Conservation (phyloP, 2,888 invertebrate species). For the Stenurella melanura region DNA sequence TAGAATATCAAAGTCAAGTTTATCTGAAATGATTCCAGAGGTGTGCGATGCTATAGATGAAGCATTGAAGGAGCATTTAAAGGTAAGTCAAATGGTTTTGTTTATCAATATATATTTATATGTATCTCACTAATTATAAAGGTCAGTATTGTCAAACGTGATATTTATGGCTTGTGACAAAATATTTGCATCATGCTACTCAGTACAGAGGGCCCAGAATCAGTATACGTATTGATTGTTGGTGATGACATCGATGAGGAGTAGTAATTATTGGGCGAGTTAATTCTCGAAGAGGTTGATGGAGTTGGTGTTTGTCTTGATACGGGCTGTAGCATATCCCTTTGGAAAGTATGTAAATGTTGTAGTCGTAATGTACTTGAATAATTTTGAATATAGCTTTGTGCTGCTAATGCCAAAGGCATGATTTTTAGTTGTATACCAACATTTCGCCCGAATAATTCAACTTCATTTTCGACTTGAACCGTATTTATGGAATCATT, state of each 20-base stretch:
- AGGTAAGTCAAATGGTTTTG: constrained; percentile 1
- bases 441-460: constrained; percentile 1
- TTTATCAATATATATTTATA: too few species aligned
- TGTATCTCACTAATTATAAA: too few species aligned
- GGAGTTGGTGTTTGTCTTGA: background rate
- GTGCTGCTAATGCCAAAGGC: background rate
- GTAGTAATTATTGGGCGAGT: too few species aligned
- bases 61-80: constrained; percentile 5
- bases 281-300: background rate
- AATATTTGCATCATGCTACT: too few species aligned
- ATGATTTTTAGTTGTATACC: background rate
- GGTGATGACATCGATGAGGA: too few species aligned
- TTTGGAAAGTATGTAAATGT: background rate
- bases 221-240: too few species aligned
- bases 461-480: background rate
- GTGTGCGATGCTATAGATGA: constrained; percentile 20
- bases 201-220: too few species aligned
- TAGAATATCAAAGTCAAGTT: constrained; percentile 38
- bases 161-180: too few species aligned
- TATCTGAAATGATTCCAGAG: constrained; percentile 17
- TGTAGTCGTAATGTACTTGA: background rate
- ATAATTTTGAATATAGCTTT: background rate
- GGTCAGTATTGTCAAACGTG: too few species aligned
- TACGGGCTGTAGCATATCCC: background rate
- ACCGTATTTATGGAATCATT: background rate